phyloP scores from a whole-genome alignment of 2,113 vertebrate species.

The Oxyruncus cristatus region DNA sequence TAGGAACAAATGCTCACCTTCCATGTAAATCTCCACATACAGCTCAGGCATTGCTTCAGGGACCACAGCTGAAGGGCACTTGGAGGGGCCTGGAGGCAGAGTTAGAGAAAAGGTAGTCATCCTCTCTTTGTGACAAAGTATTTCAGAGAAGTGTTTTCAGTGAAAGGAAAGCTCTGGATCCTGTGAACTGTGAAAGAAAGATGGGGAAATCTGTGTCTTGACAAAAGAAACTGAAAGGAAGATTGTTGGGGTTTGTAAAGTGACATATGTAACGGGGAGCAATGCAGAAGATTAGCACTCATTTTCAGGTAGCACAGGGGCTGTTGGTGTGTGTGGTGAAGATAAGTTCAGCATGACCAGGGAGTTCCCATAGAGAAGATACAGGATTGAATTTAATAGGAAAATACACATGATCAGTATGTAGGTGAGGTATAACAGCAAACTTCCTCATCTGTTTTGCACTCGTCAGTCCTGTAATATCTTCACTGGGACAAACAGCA shows the following conservation, averaged over 20 bases:
- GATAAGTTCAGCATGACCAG: background rate
- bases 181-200: background rate
- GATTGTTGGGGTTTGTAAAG: background rate
- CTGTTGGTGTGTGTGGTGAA: background rate
- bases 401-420: background rate
- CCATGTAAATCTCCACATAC: background rate
- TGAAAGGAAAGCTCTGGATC: background rate
- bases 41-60: background rate
- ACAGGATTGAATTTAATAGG: background rate
- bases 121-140: background rate
- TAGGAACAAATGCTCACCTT: background rate
- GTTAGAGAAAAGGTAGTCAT: background rate
- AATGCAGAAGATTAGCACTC: background rate
- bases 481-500: background rate
- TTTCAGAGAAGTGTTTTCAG: background rate
- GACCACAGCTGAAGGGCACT: background rate
- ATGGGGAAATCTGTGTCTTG: background rate
- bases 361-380: background rate
- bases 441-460: background rate
- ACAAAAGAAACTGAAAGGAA: background rate
- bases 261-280: background rate
- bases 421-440: background rate
- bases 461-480: background rate
- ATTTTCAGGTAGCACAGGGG: background rate
- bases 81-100: background rate